Evolutionary conservation across 2,113 vertebrate species (phyloP), one percentile per base, ranked within the genome.

Genomic region (Nothocercus nigrocapillus): DNA sequence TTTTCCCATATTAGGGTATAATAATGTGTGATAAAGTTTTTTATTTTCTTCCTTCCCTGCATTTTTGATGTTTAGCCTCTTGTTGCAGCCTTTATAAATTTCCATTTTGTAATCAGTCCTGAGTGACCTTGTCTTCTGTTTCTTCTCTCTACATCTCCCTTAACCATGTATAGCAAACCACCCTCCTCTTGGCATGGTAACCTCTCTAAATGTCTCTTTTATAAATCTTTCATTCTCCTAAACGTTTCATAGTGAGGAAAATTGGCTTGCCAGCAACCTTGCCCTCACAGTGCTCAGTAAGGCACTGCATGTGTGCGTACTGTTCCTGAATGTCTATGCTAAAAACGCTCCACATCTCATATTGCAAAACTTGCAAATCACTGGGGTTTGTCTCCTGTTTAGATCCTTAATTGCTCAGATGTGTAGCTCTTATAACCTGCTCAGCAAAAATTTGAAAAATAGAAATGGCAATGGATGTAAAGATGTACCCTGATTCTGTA

Each of bases 241-340:
- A 95, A 89, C 0, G 3, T 70, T 91, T 96, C 69, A 24, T 40
- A 85, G 93, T 63, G 79, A 91, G 68, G 68, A 66, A 90, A 84
- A 96, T 88, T 56, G 72, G 84, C 93, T 88, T 91, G 61, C 75
- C 38, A 88, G 92, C 76, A 94, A 79, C 82, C 85, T 88, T 92
- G 73, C 66, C 77, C 80, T 94, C 73, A 2, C 2, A 4, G 56
- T 75, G 82, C 64, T 93, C 88, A n/a, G 2, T 25, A 38, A 61
- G 42, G 56, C 32, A 22, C 34, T 27, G 18, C n/a, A 3, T 24
- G 51, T 34, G 12, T 38, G 27, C 42, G 13, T 34, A 9, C 36
- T 36, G 72, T 69, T 63, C 38, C 40, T 25, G 62, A 77, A 22
- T 56, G 21, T 68, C 84, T 83, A n/a, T 27, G 30, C 76, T 58